Base-by-base conservation (phyloP, 2,113 vertebrate genomes). In the Centrocercus urophasianus region DNA sequence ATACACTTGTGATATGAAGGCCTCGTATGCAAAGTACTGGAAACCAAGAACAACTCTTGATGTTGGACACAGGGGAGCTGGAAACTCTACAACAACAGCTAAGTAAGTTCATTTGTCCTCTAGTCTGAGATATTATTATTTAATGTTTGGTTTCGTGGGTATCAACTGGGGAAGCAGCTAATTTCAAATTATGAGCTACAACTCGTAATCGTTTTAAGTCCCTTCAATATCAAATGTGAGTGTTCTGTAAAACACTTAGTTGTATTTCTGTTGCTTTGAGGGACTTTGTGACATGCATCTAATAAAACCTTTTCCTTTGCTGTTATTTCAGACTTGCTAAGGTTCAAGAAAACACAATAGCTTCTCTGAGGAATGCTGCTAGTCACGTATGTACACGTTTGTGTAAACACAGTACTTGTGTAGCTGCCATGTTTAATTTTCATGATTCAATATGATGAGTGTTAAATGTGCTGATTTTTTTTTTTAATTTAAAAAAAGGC, bases 41-140 rank as follows among this genome's bases (percentile, higher is more conserved):
- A 99, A 97, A 90, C 98, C 99, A 89, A 98, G 99, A 95, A 98
- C 91, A 43, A 96, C 99, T 24, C 47, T 99, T 91, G 98, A 99
- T 95, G 99, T 99, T 91, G 99, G 99, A 34, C 99, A 99, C 94
- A 97, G 99, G 83, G 99, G 99, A 92, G 98, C 99, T 32, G 99
- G 99, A 54, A 99, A 99, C 95, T 98, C 98, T 57, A 98, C 99
- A 83, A 95, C 98, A 93, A 85, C 98, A 97, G 93, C 98, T 59
- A 99, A 98, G 99, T 99, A 95, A 97, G 98, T 93, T 82, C 4
- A n/a, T 36, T 72, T 86, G 11, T 59, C 20, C 86, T 91, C 90
- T 42, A n/a, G 56, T 36, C 21, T 45, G 43, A 38, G 24, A 6
- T 14, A 2, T 5, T 18, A 3, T 1, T 22, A 5, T 64, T 64